Evolutionary conservation across 2,888 invertebrate genomes (phyloP).

Genomic region (Anorthoa munda): DNA sequence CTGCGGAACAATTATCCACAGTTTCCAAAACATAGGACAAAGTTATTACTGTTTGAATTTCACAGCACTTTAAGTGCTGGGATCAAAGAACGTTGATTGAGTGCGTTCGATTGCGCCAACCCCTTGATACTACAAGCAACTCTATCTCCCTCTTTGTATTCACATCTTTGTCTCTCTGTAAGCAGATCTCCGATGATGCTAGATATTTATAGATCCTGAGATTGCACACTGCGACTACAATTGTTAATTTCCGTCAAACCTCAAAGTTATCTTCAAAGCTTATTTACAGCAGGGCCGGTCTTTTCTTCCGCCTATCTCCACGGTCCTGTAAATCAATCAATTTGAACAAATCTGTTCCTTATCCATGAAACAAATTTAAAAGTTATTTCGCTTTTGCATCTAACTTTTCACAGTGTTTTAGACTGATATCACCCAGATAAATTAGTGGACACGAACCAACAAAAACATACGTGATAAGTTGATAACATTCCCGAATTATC

Average conservation of each 20-base stretch:
- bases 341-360: too few species aligned
- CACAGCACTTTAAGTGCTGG: conserved; percentile 35
- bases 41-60: conserved; percentile 34
- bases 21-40: conserved; percentile 12
- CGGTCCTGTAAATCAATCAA: too few species aligned
- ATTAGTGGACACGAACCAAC: not conserved
- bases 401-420: not conserved
- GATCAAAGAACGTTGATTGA: conserved; percentile 60
- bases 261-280: not conserved
- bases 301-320: too few species aligned
- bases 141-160: conserved; percentile 31
- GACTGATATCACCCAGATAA: conserved; percentile 4
- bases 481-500: conserved; percentile 20
- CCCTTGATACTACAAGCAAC: conserved; percentile 40
- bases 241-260: conserved; percentile 1
- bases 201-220: conserved; percentile 42
- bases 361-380: not conserved
- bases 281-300: too few species aligned
- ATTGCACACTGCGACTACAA: conserved; percentile 10
- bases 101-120: conserved; percentile 59
- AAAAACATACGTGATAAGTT: conserved; percentile 11
- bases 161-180: conserved; percentile 30
- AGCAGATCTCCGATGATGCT: conserved; percentile 17
- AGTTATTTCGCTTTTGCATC: not conserved
- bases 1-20: conserved; percentile 31